These are phyloP conservation scores for Platycheirus rosarum DNA, from an alignment of 2,888 invertebrate genomes.

Conservation along the genomic window DNA sequence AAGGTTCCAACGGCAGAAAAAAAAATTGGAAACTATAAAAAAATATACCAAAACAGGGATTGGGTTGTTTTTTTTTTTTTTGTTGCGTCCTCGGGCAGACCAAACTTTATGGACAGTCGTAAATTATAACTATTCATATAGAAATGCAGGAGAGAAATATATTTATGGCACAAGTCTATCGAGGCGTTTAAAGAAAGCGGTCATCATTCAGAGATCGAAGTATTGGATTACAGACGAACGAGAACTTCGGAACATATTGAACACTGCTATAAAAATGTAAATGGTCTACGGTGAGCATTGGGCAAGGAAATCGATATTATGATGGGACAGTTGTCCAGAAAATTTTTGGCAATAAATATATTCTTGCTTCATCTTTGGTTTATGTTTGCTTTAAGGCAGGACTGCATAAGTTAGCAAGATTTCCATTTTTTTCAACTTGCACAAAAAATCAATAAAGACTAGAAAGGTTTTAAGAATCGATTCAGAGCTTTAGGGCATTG, in stretches of 20 bases:
- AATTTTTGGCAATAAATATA: conserved; percentile 42
- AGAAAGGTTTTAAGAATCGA: too few species aligned
- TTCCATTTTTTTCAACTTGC: too few species aligned
- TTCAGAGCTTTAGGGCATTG: too few species aligned
- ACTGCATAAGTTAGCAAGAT: too few species aligned
- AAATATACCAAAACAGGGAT: conserved; percentile 34
- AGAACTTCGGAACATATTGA: conserved; percentile 49
- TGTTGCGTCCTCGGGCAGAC: conserved; percentile 24
- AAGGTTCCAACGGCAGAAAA: conserved; percentile 15
- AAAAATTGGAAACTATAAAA: conserved; percentile 48
- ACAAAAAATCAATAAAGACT: too few species aligned
- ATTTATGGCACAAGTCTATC: conserved; percentile 47
- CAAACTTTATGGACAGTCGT: conserved; percentile 67
- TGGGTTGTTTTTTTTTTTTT: conserved; percentile 11
- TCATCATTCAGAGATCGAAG: conserved; percentile 36
- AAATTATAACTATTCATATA: conserved; percentile 73
- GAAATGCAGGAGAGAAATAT: conserved; percentile 43
- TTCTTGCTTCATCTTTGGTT: conserved; percentile 25
- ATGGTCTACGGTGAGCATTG: conserved; percentile 14
- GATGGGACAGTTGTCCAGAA: neutral
- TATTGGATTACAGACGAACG: conserved; percentile 49
- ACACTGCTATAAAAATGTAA: conserved; percentile 35
- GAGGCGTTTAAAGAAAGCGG: conserved; percentile 63
- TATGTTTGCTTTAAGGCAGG: conserved; percentile 14
- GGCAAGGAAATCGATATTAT: conserved; percentile 49